Evolutionary conservation across 2,113 vertebrate species (phyloP), one percentile per base, ranked within the genome.

Genomic region (Podarcis raffonei): DNA sequence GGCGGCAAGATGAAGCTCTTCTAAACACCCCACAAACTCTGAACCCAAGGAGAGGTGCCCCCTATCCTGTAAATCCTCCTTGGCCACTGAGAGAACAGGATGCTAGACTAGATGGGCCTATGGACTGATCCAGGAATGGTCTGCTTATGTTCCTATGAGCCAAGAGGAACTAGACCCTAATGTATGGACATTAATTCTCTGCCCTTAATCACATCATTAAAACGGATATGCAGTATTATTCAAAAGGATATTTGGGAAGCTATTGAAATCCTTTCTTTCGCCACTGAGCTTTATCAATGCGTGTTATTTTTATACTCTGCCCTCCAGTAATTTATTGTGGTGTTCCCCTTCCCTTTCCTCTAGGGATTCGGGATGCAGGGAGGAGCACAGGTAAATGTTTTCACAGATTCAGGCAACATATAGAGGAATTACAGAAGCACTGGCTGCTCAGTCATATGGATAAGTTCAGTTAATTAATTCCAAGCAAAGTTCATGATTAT

Each of bases 401-500:
- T 86, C 25, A 79, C 39, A n/a, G 57, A 42, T 76, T 66, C 71
- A 82, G 57, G 5, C 3, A 93, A 93, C 86, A 78, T 30, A 91
- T 12, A 90, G 84, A 87, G 85, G 83, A 22, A 92, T 78, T 39
- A 91, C 15, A 90, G 84, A 87, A 86, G 83, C 25, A 92, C 76
- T 39, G 87, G 69, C 9, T 81, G 82, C 87, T 94, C 65, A 96
- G 94, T 93, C 94, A 95, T 95, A 95, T 95, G 96, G 83, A 96
- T 92, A 83, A 92, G 39, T 69, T 71, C 89, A 72, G 92, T 94
- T 92, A 95, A 94, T 90, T 91, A 95, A 95, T 94, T 94, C 90
- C 94, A 96, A 11, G 90, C 92, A 92, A 92, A 89, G 75, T 90
- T 94, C 89, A 96, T 96, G 93, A 94, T 95, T 96, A 95, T 96